Evolutionary conservation across 2,888 invertebrate species (phyloP).

Genomic region (Meghimatium bilineatum): DNA sequence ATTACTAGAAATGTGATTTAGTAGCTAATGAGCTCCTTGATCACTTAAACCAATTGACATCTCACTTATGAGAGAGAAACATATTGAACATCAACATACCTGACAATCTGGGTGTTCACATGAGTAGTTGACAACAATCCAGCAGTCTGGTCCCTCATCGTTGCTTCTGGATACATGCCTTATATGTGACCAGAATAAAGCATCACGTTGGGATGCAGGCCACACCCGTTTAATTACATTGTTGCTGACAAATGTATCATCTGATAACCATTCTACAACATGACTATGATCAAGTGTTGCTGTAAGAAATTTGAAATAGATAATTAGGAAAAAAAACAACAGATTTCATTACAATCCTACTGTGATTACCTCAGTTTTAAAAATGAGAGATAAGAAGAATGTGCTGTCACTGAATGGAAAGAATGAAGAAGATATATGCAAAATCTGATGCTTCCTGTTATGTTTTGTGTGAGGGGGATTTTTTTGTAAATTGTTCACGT

Average conservation of each 20-base stretch:
- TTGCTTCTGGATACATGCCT: constrained; percentile 82
- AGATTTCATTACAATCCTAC: not conserved
- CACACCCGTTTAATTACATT: constrained; percentile 98
- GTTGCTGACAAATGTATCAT: constrained; percentile 90
- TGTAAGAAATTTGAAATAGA: constrained; percentile 66
- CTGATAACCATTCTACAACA: constrained; percentile 90
- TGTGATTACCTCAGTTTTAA: no score
- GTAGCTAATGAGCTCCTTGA: no score
- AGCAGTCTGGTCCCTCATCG: constrained; percentile 84
- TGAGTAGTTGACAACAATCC: constrained; percentile 98
- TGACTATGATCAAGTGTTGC: constrained; percentile 95
- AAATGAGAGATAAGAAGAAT: no score
- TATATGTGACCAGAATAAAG: constrained; percentile 98
- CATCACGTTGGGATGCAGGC: constrained; percentile 99
- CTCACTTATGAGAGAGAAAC: no score
- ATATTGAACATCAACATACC: constrained; percentile 80
- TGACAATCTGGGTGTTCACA: constrained; percentile 90
- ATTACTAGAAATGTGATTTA: no score
- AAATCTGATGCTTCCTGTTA: no score
- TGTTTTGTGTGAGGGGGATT: no score
- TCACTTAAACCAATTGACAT: no score
- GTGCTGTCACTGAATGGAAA: no score
- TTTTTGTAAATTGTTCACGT: no score
- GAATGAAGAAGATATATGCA: no score
- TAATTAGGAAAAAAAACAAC: not conserved